Conservation (phyloP, 2,113 vertebrate species). For the Prochilodus magdalenae region DNA sequence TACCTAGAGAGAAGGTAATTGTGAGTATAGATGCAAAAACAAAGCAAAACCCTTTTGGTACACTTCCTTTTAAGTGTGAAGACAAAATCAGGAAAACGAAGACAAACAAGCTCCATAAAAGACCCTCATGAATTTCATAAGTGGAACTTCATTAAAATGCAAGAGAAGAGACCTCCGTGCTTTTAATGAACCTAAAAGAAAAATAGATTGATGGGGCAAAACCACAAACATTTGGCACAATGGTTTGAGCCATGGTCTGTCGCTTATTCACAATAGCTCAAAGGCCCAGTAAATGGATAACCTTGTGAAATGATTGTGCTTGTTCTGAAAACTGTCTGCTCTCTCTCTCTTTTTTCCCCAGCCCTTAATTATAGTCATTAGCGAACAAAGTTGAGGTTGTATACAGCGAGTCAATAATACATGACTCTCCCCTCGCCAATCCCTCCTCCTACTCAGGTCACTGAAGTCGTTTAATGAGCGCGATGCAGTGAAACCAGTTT, state of each 20-base stretch:
- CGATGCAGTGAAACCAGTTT: slow-evolving; percentile 16
- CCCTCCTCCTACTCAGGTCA: slow-evolving; percentile 38
- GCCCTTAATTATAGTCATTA: slow-evolving; percentile 51
- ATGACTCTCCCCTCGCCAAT: slow-evolving; percentile 33
- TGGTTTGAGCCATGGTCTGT: neutral
- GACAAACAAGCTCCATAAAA: neutral
- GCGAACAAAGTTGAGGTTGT: slow-evolving; percentile 36
- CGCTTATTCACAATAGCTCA: slow-evolving; percentile 29
- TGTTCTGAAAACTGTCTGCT: slow-evolving; percentile 29
- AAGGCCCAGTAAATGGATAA: slow-evolving; percentile 37
- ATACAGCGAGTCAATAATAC: slow-evolving; percentile 42
- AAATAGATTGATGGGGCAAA: neutral
- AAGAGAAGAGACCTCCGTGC: neutral
- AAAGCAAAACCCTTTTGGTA: too few relatives aligned
- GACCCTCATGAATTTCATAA: neutral
- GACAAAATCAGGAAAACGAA: neutral
- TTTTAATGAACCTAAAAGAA: neutral
- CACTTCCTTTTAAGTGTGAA: too few relatives aligned
- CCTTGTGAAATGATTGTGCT: slow-evolving; percentile 44
- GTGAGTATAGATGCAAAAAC: too few relatives aligned
- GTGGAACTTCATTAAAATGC: neutral
- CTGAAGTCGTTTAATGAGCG: slow-evolving; percentile 25
- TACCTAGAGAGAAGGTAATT: too few relatives aligned
- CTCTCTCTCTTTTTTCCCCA: slow-evolving; percentile 14
- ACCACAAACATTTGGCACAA: neutral